Conservation (phyloP, 2,888 invertebrate genomes). For the Habroteleia sp. region DNA sequence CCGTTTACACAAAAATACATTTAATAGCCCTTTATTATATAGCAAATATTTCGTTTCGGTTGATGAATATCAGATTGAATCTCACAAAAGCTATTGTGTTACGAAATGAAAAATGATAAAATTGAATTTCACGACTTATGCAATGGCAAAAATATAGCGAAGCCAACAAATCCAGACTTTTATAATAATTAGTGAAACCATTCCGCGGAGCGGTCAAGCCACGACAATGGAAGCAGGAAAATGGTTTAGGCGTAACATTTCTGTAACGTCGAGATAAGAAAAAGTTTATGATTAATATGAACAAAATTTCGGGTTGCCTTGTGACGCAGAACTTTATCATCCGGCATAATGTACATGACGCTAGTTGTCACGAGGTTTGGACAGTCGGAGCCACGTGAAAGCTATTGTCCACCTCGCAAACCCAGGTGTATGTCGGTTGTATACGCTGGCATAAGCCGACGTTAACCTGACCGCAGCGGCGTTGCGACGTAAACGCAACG, state of each 20-base stretch:
- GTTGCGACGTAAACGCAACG: constrained; percentile 62
- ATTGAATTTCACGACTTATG: constrained; percentile 1
- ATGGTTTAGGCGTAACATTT: constrained; percentile 26
- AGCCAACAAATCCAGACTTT: constrained; percentile 22
- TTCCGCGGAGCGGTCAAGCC: background rate
- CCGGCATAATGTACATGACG: constrained; percentile 57
- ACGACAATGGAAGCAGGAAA: background rate
- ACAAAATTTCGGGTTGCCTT: constrained; percentile 48
- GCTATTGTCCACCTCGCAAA: constrained; percentile 64
- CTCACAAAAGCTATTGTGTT: background rate
- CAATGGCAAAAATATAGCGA: constrained; percentile 7
- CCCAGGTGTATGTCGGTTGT: constrained; percentile 53
- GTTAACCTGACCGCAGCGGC: constrained; percentile 62
- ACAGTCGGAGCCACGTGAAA: constrained; percentile 59
- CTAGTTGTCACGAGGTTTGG: constrained; percentile 65
- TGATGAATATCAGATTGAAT: too few species aligned
- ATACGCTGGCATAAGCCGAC: constrained; percentile 56
- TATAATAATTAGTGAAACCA: constrained; percentile 26
- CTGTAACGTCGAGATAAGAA: constrained; percentile 37
- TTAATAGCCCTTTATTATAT: too few species aligned
- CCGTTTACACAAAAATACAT: too few species aligned
- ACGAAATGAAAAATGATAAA: constrained; percentile 9
- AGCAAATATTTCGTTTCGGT: too few species aligned
- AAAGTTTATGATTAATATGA: constrained; percentile 53
- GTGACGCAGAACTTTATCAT: constrained; percentile 54